A percentile compares a stretch with the other conserved stretches of the same genome.
Conservation (phyloP, 2,888 invertebrate genomes). For the Lasioglossum calceatum region DNA sequence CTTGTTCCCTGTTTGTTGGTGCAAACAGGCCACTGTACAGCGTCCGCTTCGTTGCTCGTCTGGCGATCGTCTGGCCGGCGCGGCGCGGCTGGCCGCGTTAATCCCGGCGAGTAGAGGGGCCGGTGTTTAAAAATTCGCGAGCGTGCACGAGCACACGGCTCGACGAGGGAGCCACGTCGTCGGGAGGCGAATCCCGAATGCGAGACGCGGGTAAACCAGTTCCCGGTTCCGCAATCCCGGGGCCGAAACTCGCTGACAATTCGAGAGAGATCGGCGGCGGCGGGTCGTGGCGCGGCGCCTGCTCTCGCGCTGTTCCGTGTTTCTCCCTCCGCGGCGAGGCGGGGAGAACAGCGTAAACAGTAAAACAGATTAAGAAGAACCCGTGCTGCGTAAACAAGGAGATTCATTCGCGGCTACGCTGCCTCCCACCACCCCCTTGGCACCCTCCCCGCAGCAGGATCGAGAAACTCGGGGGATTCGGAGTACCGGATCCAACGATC, state of each 20-base stretch:
- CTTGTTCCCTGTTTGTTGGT: neutral
- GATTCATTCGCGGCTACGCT: conserved; percentile 34
- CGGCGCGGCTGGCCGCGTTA: neutral
- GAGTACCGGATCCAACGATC: neutral
- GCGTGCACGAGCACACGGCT: neutral
- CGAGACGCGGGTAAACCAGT: neutral
- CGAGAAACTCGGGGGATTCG: neutral
- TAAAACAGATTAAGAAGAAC: conserved; percentile 52
- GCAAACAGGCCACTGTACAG: neutral
- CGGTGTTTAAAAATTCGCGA: neutral
- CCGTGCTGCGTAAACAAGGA: conserved; percentile 60
- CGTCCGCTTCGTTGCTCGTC: neutral
- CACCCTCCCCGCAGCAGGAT: neutral
- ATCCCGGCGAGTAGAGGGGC: neutral
- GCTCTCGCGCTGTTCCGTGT: neutral
- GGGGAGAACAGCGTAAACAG: conserved; percentile 55
- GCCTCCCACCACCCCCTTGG: neutral
- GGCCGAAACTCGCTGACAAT: neutral
- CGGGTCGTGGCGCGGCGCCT: too few species aligned
- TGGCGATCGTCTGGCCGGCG: neutral
- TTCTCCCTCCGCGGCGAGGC: neutral
- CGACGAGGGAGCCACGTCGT: too few species aligned
- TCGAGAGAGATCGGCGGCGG: neutral
- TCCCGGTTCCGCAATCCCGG: neutral
- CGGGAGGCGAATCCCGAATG: neutral